Evolutionary conservation across 2,888 invertebrate genomes (phyloP).

Genomic region (Erebia palarica): DNA sequence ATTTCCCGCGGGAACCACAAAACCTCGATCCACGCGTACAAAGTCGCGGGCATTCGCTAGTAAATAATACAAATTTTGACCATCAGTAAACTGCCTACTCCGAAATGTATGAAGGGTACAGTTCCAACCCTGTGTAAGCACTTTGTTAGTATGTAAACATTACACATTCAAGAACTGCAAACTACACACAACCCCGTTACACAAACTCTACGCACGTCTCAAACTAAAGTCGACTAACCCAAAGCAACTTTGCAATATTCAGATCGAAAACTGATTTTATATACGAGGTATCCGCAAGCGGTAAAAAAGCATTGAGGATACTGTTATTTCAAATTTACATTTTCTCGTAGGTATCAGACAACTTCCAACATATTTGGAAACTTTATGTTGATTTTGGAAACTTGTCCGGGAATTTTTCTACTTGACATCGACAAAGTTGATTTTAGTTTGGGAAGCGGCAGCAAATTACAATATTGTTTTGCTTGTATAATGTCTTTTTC

Average conservation of each 20-base stretch:
- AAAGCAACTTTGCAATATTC: neutral
- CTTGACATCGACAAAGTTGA: neutral
- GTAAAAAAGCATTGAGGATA: neutral
- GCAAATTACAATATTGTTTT: neutral
- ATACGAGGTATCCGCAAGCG: neutral
- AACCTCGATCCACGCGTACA: too few relatives aligned
- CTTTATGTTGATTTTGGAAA: constrained; percentile 12
- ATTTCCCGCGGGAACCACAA: too few relatives aligned
- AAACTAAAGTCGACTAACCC: neutral
- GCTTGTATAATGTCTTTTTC: too few relatives aligned
- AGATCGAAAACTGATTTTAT: neutral
- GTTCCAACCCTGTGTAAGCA: too few relatives aligned
- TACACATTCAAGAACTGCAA: too few relatives aligned
- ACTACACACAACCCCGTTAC: neutral
- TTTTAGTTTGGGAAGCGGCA: neutral
- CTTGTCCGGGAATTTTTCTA: neutral
- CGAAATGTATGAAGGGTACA: too few relatives aligned
- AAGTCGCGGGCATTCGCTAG: too few relatives aligned
- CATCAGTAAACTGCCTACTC: too few relatives aligned
- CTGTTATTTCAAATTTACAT: constrained; percentile 3
- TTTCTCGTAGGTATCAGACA: neutral
- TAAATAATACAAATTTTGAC: too few relatives aligned
- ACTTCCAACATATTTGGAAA: constrained; percentile 3
- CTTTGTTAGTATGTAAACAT: too few relatives aligned
- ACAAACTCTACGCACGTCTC: neutral